Evolutionary conservation across 2,113 vertebrate genomes (phyloP).

Genomic region (Melanocharis versteri): DNA sequence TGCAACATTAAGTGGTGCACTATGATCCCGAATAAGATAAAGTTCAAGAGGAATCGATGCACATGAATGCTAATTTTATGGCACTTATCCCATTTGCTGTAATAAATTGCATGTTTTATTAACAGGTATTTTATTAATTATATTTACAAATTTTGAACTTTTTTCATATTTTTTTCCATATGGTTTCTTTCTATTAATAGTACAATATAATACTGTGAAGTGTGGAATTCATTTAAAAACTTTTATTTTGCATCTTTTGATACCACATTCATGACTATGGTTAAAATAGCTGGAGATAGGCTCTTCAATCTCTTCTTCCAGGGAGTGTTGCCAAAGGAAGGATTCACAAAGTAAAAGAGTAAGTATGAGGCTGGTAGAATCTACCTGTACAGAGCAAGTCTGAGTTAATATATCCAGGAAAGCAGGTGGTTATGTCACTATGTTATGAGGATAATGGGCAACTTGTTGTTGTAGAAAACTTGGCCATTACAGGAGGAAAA

Average conservation of each 20-base stretch:
- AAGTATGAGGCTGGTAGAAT: neutral
- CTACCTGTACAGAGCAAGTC: neutral
- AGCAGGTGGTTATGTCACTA: neutral
- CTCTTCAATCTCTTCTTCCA: neutral
- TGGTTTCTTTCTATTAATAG: neutral
- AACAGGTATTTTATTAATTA: neutral
- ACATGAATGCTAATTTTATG: neutral
- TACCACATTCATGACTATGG: neutral
- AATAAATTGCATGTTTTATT: conserved; percentile 43
- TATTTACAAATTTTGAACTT: neutral
- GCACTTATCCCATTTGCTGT: conserved; percentile 11
- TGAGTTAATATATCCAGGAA: neutral
- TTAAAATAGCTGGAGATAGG: neutral
- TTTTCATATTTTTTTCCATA: neutral
- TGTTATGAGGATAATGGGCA: neutral
- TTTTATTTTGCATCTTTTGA: neutral
- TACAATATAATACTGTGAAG: neutral
- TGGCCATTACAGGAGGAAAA: neutral
- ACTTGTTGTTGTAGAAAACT: neutral
- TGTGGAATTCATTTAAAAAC: neutral
- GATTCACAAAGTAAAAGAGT: neutral
- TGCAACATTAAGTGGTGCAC: neutral
- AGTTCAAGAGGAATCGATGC: neutral
- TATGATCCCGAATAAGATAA: neutral
- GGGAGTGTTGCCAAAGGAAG: neutral